These are phyloP conservation scores for Sitophilus oryzae DNA, from an alignment of 1,140 invertebrate species.

Conservation along the genomic window DNA sequence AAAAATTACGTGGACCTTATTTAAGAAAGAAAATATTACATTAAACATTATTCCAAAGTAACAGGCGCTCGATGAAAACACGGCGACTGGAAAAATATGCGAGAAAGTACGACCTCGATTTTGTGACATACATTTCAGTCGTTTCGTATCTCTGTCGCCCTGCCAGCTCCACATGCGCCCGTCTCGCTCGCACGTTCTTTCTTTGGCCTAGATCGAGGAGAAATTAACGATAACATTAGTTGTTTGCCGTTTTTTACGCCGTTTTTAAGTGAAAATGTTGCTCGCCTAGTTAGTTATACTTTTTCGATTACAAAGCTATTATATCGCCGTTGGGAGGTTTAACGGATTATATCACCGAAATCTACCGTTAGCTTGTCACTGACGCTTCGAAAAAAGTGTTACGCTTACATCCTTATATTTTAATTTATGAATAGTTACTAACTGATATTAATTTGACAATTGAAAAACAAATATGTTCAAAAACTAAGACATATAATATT, in stretches of 20 bases:
- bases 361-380: constrained; percentile 20
- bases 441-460: too few species aligned
- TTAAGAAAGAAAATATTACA: constrained; percentile 23
- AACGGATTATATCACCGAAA: constrained; percentile 27
- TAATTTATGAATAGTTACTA: too few species aligned
- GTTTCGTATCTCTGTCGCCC: constrained; percentile 23
- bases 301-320: constrained; percentile 22
- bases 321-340: constrained; percentile 14
- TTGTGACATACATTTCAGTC: constrained; percentile 37
- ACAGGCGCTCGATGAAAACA: constrained; percentile 18
- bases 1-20: constrained; percentile 26
- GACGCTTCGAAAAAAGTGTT: neutral
- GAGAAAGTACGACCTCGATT: constrained; percentile 37
- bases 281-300: constrained; percentile 18
- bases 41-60: constrained; percentile 24
- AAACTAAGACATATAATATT: too few species aligned
- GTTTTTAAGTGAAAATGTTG: constrained; percentile 32
- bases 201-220: constrained; percentile 35
- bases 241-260: constrained; percentile 30
- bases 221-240: constrained; percentile 35
- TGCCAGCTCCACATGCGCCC: neutral
- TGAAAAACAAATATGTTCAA: too few species aligned
- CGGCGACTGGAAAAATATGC: constrained; percentile 21
- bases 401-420: neutral
- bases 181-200: constrained; percentile 27